Conservation (phyloP, 2,888 invertebrate genomes). For the Brassicogethes aeneus region DNA sequence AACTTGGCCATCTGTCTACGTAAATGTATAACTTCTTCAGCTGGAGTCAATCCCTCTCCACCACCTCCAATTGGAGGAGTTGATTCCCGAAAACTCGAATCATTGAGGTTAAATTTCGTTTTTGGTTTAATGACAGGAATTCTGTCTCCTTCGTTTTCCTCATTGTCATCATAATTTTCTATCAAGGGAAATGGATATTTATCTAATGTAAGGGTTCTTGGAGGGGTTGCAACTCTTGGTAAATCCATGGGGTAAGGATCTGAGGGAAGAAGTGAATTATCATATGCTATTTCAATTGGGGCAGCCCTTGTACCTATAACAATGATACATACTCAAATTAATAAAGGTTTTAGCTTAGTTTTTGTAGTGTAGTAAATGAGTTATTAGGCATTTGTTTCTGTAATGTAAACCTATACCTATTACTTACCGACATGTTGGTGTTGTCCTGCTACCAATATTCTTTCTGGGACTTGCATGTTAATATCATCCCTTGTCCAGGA, state of each 20-base stretch:
- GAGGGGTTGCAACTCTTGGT: conserved; percentile 81
- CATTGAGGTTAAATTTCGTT: conserved; percentile 22
- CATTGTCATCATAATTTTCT: conserved; percentile 45
- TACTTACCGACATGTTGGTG: conserved; percentile 55
- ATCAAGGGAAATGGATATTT: conserved; percentile 72
- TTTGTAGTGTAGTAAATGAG: conserved; percentile 4
- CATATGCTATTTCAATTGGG: conserved; percentile 78
- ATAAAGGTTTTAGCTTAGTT: conserved; percentile 9
- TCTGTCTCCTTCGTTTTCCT: conserved; percentile 38
- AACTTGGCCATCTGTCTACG: conserved; percentile 79
- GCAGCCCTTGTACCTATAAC: conserved; percentile 67
- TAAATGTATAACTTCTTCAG: conserved; percentile 75
- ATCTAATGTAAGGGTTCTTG: conserved; percentile 76
- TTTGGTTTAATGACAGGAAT: conserved; percentile 29
- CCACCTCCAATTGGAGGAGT: conserved; percentile 31
- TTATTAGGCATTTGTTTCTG: background rate
- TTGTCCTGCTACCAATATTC: conserved; percentile 82
- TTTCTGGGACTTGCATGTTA: conserved; percentile 89
- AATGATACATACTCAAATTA: conserved; percentile 14
- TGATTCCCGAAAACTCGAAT: conserved; percentile 23
- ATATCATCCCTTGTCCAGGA: conserved; percentile 67
- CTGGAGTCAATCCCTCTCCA: conserved; percentile 58
- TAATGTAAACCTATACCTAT: conserved; percentile 4
- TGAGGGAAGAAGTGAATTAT: conserved; percentile 67
- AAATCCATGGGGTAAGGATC: conserved; percentile 55